These are phyloP conservation scores for Synergus umbraculus DNA, from an alignment of 2,888 invertebrate species.

Conservation along the genomic window DNA sequence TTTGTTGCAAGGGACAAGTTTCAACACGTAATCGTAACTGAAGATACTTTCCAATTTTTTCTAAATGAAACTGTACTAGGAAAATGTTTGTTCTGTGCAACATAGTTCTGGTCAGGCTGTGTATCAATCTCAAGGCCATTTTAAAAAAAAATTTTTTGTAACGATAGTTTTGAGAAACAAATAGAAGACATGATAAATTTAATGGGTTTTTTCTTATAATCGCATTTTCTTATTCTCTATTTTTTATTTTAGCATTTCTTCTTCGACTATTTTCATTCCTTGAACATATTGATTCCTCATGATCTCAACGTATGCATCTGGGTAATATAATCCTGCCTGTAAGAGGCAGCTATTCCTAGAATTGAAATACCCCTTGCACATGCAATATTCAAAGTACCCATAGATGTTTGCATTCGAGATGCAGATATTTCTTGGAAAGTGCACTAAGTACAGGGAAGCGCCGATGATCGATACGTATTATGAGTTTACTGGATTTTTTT, in stretches of 20 bases:
- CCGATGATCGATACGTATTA: constrained; percentile 45
- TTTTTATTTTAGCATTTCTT: background rate
- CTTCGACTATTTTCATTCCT: constrained; percentile 33
- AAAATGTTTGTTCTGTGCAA: background rate
- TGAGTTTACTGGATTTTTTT: constrained; percentile 53
- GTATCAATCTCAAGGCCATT: background rate
- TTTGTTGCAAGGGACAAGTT: constrained; percentile 25
- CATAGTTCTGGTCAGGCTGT: background rate
- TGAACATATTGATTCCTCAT: constrained; percentile 36
- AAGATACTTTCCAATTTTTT: constrained; percentile 14
- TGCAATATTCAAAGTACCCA: constrained; percentile 67
- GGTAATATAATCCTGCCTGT: constrained; percentile 33
- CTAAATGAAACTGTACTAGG: constrained; percentile 4
- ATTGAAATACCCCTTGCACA: constrained; percentile 61
- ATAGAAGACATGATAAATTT: background rate
- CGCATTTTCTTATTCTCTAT: background rate
- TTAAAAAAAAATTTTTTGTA: no score
- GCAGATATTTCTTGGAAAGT: constrained; percentile 39
- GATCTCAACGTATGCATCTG: constrained; percentile 40
- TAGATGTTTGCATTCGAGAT: constrained; percentile 47
- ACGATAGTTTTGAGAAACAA: background rate
- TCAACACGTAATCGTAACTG: background rate
- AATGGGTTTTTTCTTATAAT: background rate
- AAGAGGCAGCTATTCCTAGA: constrained; percentile 52
- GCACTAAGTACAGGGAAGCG: constrained; percentile 46